Evolutionary conservation across 2,888 invertebrate species (phyloP).

Genomic region (Mactromeris polynyma): DNA sequence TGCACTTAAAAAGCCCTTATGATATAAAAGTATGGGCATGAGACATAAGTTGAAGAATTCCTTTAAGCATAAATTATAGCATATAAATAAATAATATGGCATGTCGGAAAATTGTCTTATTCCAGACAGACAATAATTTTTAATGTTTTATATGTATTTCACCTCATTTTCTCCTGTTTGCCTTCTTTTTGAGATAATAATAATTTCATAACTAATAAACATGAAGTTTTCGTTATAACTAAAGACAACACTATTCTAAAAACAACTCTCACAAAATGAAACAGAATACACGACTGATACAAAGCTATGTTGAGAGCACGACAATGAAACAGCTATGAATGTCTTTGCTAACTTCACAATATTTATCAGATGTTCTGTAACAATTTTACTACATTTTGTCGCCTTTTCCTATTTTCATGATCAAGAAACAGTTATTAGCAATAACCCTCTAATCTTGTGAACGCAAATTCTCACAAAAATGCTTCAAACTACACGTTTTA

Average conservation of each 20-base stretch:
- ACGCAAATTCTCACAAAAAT: conserved; percentile 38
- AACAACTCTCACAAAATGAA: not conserved
- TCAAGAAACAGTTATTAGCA: conserved; percentile 42
- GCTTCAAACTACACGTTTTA: conserved; percentile 44
- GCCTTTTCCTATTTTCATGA: conserved; percentile 33
- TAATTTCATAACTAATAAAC: conserved; percentile 2
- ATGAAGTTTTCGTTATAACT: not conserved
- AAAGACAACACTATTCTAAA: not conserved
- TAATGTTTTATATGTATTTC: not conserved
- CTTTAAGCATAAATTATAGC: not conserved
- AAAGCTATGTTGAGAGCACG: not conserved
- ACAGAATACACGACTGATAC: not conserved
- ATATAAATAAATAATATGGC: conserved; percentile 1
- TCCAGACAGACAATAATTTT: not conserved
- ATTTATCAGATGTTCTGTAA: conserved; percentile 14
- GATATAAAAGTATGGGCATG: not conserved
- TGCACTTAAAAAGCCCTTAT: not conserved
- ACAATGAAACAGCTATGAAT: conserved; percentile 26
- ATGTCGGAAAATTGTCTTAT: not conserved
- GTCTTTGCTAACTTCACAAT: conserved; percentile 23
- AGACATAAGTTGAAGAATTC: not conserved
- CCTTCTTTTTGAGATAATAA: not conserved
- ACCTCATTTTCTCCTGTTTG: not conserved
- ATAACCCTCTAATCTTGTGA: conserved; percentile 29
- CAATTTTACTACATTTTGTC: conserved; percentile 32